phyloP scores from a whole-genome alignment of 92 coral and sea anemone species.

The Scolanthus callimorphus region DNA sequence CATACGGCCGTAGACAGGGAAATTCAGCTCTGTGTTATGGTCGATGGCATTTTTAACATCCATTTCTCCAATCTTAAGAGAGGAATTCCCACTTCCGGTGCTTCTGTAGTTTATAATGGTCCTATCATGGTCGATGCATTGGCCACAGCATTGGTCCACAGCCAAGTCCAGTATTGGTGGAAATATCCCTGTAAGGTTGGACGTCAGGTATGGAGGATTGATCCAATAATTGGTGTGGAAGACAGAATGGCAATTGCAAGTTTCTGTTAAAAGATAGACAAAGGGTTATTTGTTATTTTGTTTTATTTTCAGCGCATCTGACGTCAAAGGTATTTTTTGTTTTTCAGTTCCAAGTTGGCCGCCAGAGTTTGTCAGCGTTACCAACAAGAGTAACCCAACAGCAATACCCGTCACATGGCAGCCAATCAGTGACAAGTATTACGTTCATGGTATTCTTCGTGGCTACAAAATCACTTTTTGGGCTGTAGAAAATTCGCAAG shows the following conservation, averaged over 20 bases:
- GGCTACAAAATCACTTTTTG: conserved; percentile 77
- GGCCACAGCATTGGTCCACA: conserved; percentile 59
- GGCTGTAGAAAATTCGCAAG: conserved; percentile 69
- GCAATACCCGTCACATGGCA: conserved; percentile 72
- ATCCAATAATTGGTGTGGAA: conserved; percentile 87
- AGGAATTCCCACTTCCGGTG: conserved; percentile 14
- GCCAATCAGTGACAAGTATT: conserved; percentile 72
- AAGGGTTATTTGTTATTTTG: no score
- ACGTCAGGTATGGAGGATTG: conserved; percentile 70
- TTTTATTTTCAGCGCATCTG: no score
- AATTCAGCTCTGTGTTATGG: conserved; percentile 58
- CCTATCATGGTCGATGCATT: conserved; percentile 51
- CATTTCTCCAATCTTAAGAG: conserved; percentile 32
- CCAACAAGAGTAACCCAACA: conserved; percentile 67
- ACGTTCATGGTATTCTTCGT: conserved; percentile 71
- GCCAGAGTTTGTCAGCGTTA: conserved; percentile 61
- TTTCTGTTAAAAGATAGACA: conserved; percentile 78
- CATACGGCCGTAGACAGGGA: conserved; percentile 68
- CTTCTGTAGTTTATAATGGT: conserved; percentile 38
- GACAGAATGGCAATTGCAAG: conserved; percentile 73
- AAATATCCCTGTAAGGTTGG: conserved; percentile 67
- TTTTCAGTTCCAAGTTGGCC: conserved; percentile 83
- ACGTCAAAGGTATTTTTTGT: not conserved
- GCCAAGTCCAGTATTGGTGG: conserved; percentile 58
- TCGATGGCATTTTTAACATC: conserved; percentile 44